These are phyloP conservation scores for Anguilla japonica DNA, from an alignment of 2,113 vertebrate species.

Conservation along the genomic window DNA sequence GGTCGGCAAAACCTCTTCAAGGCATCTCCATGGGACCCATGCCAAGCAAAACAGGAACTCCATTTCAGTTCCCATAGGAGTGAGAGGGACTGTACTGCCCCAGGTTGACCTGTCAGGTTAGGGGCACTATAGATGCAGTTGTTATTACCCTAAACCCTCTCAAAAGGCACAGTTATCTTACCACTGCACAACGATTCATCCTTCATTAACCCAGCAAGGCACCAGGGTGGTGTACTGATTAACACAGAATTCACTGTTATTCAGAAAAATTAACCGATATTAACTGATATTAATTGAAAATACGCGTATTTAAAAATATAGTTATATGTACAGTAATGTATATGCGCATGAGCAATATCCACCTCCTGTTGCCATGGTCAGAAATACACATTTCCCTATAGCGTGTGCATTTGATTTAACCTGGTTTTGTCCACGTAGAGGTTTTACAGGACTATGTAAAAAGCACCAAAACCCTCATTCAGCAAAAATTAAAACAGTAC, in stretches of 20 bases:
- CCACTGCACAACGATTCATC: no score
- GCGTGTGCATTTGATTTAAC: not conserved
- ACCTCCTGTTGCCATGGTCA: not conserved
- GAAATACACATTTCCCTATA: not conserved
- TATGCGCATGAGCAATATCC: not conserved
- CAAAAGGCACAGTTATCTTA: not conserved
- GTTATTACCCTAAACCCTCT: no score
- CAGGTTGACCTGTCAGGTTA: no score
- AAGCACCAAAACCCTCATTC: not conserved
- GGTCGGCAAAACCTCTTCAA: not conserved
- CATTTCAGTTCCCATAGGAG: not conserved
- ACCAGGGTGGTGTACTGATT: not conserved
- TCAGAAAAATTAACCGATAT: no score
- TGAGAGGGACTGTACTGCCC: not conserved
- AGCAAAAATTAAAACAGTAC: not conserved
- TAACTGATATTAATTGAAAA: no score
- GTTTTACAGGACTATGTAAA: no score
- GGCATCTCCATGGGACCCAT: not conserved
- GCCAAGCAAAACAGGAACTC: not conserved
- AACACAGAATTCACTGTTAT: not conserved
- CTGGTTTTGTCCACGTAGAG: not conserved
- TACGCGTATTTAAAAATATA: no score
- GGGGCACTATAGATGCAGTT: no score
- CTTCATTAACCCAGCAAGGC: not conserved
- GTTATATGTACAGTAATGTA: no score